phyloP scores from a whole-genome alignment of 2,888 invertebrate species.

The Eupeodes luniger region DNA sequence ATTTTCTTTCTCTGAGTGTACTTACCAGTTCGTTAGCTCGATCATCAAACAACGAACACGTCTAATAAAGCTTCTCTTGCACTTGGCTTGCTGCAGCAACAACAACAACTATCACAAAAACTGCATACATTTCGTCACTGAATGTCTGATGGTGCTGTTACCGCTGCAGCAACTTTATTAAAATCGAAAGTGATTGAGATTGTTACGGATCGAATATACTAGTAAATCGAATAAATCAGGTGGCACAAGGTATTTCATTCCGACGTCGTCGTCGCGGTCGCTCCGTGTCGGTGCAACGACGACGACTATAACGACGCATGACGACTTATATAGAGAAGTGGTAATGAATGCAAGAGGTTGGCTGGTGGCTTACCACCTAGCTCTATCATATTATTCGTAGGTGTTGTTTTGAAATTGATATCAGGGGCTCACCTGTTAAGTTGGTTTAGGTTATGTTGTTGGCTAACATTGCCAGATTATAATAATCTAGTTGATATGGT shows the following conservation, averaged over 20 bases:
- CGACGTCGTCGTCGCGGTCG: background rate
- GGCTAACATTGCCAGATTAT: conserved; percentile 3
- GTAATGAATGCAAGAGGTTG: conserved; percentile 31
- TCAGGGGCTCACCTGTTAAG: conserved; percentile 29
- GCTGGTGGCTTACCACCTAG: conserved; percentile 22
- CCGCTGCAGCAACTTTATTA: background rate
- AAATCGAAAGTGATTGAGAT: conserved; percentile 70
- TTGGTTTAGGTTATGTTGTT: background rate
- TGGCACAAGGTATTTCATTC: conserved; percentile 32
- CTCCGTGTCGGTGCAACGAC: background rate
- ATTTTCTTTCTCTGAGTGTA: background rate
- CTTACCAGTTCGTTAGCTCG: background rate
- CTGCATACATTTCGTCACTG: conserved; percentile 47
- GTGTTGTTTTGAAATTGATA: conserved; percentile 61
- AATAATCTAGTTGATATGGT: background rate
- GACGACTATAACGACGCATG: background rate
- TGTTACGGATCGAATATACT: conserved; percentile 50
- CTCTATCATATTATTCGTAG: conserved; percentile 41
- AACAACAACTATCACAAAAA: conserved; percentile 1
- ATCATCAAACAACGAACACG: background rate
- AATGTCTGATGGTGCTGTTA: conserved; percentile 32
- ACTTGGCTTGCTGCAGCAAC: background rate
- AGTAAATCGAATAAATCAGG: conserved; percentile 23
- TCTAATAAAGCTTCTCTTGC: background rate
- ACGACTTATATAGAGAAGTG: background rate